phyloP scores from a whole-genome alignment of 2,888 invertebrate genomes.

The Petrophora chlorosata region DNA sequence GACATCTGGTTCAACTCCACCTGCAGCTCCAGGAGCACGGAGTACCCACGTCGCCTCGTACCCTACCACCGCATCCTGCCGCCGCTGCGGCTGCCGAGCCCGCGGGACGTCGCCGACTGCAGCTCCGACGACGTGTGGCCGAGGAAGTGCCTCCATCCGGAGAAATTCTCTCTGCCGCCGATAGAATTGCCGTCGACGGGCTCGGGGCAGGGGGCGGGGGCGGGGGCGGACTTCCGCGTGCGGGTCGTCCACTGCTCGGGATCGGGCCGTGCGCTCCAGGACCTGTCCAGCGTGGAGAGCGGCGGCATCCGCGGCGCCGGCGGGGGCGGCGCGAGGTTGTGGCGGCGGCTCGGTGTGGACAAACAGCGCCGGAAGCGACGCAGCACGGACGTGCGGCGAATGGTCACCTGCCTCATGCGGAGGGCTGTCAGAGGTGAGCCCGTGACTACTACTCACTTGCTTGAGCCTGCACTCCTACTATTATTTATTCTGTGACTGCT shows the following conservation, averaged over 20 bases:
- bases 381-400: conserved; percentile 59
- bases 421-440: conserved; percentile 59
- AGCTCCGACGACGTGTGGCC: conserved; percentile 61
- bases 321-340: conserved; percentile 14
- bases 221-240: conserved; percentile 27
- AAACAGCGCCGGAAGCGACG: conserved; percentile 43
- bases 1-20: conserved; percentile 61
- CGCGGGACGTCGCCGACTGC: conserved; percentile 43
- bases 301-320: conserved; percentile 44
- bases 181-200: conserved; percentile 46
- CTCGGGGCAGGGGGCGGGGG: conserved; percentile 48
- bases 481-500: too few relatives aligned
- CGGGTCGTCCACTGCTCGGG: too few relatives aligned
- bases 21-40: conserved; percentile 49
- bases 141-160: conserved; percentile 47
- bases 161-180: conserved; percentile 56
- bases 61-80: conserved; percentile 63
- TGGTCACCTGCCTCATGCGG: conserved; percentile 61
- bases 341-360: conserved; percentile 44
- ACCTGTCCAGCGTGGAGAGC: conserved; percentile 32
- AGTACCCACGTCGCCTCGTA: conserved; percentile 45
- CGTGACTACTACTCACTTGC: not conserved
- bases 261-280: conserved; percentile 10
- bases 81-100: conserved; percentile 61
- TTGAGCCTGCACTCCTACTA: not conserved